These are phyloP conservation scores for Umimayanthus kanabou DNA, from an alignment of 92 coral and sea anemone species.

Conservation along the genomic window DNA sequence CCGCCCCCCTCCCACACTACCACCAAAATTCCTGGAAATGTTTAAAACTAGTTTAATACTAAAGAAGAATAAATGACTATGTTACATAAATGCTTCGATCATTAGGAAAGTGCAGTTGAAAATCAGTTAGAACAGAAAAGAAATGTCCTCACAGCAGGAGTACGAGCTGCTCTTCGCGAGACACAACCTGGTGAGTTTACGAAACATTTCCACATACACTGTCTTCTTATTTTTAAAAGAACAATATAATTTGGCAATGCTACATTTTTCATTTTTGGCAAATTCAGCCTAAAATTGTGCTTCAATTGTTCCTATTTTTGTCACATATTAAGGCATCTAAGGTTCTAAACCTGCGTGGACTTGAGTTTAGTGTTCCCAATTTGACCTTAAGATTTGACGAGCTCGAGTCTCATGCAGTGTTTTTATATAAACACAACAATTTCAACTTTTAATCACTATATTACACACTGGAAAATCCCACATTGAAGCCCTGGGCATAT, in stretches of 20 bases:
- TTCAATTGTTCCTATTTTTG: neutral
- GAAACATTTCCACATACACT: no score
- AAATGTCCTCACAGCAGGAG: neutral
- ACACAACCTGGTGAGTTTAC: constrained; percentile 6
- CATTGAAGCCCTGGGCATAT: no score
- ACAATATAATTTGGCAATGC: neutral
- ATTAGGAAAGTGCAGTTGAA: neutral
- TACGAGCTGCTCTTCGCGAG: neutral
- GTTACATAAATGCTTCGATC: neutral
- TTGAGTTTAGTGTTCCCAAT: neutral
- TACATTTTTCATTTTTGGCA: neutral
- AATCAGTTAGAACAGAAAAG: neutral
- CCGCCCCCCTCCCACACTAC: no score
- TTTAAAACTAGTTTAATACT: neutral
- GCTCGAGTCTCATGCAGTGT: neutral
- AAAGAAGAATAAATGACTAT: neutral
- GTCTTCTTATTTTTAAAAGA: neutral
- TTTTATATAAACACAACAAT: neutral
- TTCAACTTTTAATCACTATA: neutral
- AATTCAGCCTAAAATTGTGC: neutral
- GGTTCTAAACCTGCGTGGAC: neutral
- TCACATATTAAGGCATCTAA: neutral
- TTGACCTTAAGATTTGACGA: neutral
- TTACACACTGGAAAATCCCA: no score
- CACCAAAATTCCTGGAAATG: neutral